Conservation (phyloP, 2,888 invertebrate genomes). For the Aproaerema taeniolella region DNA sequence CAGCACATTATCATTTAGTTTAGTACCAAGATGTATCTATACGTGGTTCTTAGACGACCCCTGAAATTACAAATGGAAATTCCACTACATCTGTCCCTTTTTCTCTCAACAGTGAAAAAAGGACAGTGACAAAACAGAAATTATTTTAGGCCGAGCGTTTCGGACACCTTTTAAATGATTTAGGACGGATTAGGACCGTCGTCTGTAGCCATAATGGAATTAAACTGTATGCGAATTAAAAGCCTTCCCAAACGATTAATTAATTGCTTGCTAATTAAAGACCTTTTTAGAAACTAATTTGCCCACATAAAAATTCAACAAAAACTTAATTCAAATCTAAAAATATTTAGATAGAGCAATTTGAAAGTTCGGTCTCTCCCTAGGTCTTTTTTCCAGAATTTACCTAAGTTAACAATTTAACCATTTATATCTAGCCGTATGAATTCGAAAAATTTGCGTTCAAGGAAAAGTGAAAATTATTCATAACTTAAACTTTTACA, state of each 20-base stretch:
- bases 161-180: slow-evolving; percentile 47
- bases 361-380: no score
- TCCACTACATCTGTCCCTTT: slow-evolving; percentile 34
- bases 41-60: slow-evolving; percentile 1
- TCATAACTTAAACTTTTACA: no score
- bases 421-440: no score
- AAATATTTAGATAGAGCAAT: no score
- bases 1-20: no score
- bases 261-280: slow-evolving; percentile 12
- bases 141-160: slow-evolving; percentile 33
- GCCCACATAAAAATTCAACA: no score
- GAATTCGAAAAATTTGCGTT: no score
- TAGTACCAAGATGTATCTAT: no score
- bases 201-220: slow-evolving; percentile 35
- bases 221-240: slow-evolving; percentile 33
- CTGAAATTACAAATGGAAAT: slow-evolving; percentile 50
- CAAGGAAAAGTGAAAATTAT: no score
- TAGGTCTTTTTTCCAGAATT: no score
- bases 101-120: slow-evolving; percentile 26
- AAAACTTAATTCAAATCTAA: no score
- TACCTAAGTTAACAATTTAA: no score
- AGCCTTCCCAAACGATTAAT: slow-evolving; percentile 20
- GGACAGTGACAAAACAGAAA: slow-evolving; percentile 33
- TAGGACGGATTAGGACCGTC: slow-evolving; percentile 31
- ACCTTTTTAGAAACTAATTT: background rate